Conservation (phyloP, 2,888 invertebrate species). For the Nezara viridula region DNA sequence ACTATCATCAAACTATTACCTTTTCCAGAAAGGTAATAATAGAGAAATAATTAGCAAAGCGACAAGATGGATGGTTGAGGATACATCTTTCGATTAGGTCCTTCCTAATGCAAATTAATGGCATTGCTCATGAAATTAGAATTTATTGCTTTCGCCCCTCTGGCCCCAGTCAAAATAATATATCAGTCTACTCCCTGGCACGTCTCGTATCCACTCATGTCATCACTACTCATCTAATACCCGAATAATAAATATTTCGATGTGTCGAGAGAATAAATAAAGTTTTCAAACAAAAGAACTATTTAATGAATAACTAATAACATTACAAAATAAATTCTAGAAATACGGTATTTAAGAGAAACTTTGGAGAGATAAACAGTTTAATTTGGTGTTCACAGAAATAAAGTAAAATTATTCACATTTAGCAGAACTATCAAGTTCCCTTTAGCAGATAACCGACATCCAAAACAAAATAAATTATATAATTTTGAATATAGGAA, state of each 20-base stretch:
- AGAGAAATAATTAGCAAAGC: slow-evolving; percentile 23
- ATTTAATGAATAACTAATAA: too few relatives aligned
- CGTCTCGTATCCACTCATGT: background rate
- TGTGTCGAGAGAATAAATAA: too few relatives aligned
- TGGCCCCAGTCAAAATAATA: slow-evolving; percentile 1
- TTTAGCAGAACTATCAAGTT: too few relatives aligned
- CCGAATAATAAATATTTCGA: background rate
- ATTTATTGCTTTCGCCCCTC: slow-evolving; percentile 20
- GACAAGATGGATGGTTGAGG: slow-evolving; percentile 20
- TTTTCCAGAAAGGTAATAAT: background rate
- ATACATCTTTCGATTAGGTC: slow-evolving; percentile 31
- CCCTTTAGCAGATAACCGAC: too few relatives aligned
- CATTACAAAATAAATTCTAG: too few relatives aligned
- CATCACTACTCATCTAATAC: background rate
- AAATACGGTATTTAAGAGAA: too few relatives aligned
- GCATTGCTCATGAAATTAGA: slow-evolving; percentile 16
- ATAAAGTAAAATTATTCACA: too few relatives aligned
- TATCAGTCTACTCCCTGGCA: background rate
- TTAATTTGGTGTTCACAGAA: too few relatives aligned
- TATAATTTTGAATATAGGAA: too few relatives aligned
- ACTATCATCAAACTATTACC: background rate
- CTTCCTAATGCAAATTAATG: slow-evolving; percentile 37
- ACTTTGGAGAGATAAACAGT: too few relatives aligned
- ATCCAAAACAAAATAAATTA: too few relatives aligned
- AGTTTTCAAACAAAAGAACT: too few relatives aligned